These are phyloP conservation scores for Pteronura brasiliensis DNA, from an alignment of 2,113 vertebrate species.

Conservation along the genomic window DNA sequence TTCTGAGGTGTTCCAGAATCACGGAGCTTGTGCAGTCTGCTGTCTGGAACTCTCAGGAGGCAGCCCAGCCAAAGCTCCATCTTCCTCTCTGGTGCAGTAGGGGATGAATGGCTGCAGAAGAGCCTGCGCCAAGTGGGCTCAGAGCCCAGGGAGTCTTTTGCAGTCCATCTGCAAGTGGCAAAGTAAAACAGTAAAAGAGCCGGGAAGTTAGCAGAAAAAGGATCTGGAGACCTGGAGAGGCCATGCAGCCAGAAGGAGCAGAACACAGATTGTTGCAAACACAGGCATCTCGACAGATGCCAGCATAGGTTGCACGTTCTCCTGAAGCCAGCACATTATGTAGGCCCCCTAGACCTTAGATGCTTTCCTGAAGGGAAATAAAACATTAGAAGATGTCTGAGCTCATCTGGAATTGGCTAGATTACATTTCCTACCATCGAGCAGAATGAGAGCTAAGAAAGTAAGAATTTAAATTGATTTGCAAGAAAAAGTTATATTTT, in stretches of 20 bases:
- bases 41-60: accelerated
- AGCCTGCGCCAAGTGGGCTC: not conserved
- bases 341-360: not conserved
- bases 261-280: not conserved
- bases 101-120: not conserved
- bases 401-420: not conserved
- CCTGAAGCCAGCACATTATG: not conserved
- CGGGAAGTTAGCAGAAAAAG: not conserved
- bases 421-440: not conserved
- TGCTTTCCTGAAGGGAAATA: not conserved
- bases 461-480: not conserved
- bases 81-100: not conserved
- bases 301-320: not conserved
- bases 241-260: not conserved
- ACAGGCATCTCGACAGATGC: not conserved
- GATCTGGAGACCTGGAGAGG: not conserved
- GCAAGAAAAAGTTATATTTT: not conserved
- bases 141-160: not conserved
- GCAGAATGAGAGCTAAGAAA: not conserved
- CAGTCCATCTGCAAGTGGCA: not conserved
- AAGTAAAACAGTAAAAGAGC: not conserved
- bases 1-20: not conserved
- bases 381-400: not conserved
- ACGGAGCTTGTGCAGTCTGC: accelerated
- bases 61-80: not conserved